Evolutionary conservation across 2,113 vertebrate species (phyloP).

Genomic region (Promerops cafer): DNA sequence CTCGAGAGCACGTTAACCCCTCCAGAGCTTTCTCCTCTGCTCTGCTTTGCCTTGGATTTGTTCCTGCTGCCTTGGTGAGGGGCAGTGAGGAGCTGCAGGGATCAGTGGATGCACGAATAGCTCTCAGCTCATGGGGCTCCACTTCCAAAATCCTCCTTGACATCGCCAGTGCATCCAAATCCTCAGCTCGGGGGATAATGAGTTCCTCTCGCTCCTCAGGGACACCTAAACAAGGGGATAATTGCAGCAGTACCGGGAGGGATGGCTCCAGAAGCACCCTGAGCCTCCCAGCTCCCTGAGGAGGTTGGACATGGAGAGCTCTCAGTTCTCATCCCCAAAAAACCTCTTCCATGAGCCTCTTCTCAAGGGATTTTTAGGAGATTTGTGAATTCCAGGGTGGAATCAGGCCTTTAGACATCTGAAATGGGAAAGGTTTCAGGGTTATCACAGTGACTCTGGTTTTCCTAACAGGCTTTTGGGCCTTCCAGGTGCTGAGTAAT

Average conservation of each 20-base stretch:
- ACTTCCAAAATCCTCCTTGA: not conserved
- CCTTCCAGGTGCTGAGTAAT: not conserved
- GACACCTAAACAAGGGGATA: not conserved
- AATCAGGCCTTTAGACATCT: not conserved
- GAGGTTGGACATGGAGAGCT: not conserved
- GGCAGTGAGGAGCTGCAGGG: not conserved
- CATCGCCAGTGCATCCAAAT: not conserved
- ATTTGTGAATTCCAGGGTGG: not conserved
- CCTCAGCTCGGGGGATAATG: not conserved
- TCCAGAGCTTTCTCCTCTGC: not conserved
- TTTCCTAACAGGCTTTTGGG: not conserved
- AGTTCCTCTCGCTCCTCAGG: not conserved
- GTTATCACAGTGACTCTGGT: not conserved
- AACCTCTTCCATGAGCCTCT: fast-evolving
- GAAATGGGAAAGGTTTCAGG: not conserved
- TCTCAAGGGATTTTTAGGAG: not conserved
- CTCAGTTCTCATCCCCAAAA: not conserved
- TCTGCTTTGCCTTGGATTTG: not conserved
- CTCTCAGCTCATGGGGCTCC: not conserved
- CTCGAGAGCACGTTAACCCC: conserved; percentile 61
- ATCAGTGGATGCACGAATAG: not conserved
- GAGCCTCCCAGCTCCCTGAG: not conserved
- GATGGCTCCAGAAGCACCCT: not conserved
- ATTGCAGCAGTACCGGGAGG: not conserved
- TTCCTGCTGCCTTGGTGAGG: not conserved